These are phyloP conservation scores for Metaphire vulgaris DNA, from an alignment of 1,140 invertebrate species.

Conservation along the genomic window DNA sequence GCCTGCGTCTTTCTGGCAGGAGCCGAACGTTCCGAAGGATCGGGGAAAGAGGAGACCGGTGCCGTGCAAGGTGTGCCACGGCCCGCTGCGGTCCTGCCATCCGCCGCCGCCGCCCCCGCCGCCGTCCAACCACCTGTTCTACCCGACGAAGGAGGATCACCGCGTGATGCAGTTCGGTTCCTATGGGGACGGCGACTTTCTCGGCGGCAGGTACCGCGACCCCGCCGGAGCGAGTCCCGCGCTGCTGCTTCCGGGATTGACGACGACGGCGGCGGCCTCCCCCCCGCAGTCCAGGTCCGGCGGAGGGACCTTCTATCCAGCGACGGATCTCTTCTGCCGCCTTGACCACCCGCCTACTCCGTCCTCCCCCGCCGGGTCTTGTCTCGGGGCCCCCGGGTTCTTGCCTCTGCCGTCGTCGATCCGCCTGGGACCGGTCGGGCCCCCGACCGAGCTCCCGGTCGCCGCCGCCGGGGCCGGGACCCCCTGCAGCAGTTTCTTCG, in stretches of 20 bases:
- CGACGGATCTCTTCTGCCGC: no score
- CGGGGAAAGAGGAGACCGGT: background rate
- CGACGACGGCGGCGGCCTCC: no score
- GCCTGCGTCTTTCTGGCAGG: background rate
- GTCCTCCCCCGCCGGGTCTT: background rate
- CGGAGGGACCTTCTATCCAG: background rate
- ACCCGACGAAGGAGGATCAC: no score
- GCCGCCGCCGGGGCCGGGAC: no score
- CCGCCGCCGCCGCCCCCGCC: no score
- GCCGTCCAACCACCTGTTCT: background rate
- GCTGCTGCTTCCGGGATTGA: background rate
- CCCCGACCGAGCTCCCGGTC: background rate
- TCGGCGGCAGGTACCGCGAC: background rate
- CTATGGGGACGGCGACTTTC: background rate
- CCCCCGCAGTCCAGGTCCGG: background rate
- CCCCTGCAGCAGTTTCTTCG: background rate
- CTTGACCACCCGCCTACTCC: background rate
- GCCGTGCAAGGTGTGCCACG: background rate
- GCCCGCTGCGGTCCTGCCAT: background rate
- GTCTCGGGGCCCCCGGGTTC: background rate
- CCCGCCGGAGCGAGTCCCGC: no score
- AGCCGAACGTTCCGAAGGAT: background rate
- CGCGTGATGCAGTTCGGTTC: background rate
- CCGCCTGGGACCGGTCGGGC: no score
- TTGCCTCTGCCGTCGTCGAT: no score